These are phyloP conservation scores for Pterobdella sp. DNA, from an alignment of 2,888 invertebrate species.

Conservation along the genomic window DNA sequence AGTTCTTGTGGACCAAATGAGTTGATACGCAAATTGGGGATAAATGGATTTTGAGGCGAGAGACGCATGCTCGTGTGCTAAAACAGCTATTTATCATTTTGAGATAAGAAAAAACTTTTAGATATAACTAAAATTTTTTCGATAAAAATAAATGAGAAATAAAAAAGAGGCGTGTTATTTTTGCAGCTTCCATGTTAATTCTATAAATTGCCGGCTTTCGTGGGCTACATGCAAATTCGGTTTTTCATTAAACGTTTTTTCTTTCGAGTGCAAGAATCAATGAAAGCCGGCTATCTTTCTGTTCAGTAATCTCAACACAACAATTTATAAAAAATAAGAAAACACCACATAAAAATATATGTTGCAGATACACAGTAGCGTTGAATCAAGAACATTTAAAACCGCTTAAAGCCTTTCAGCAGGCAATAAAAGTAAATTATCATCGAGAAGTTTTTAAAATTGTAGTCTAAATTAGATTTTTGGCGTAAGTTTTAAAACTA, in stretches of 20 bases:
- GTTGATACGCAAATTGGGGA: neutral
- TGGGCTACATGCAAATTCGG: constrained; percentile 10
- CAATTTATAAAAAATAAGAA: neutral
- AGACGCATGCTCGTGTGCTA: neutral
- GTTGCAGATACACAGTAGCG: neutral
- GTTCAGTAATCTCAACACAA: neutral
- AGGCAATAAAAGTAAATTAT: neutral
- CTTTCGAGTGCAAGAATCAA: neutral
- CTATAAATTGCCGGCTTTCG: constrained; percentile 12
- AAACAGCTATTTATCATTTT: neutral
- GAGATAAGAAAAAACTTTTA: constrained; percentile 3
- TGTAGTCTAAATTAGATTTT: neutral
- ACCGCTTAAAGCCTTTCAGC: constrained; percentile 11
- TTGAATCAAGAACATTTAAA: constrained; percentile 5
- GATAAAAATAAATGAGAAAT: constrained; percentile 5
- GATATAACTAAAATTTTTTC: neutral
- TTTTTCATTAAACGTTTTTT: constrained; percentile 13
- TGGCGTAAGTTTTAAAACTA: no score
- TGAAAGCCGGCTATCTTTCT: neutral
- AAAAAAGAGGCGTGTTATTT: constrained; percentile 10
- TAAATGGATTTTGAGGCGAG: neutral
- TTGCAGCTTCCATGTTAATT: constrained; percentile 10
- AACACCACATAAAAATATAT: neutral
- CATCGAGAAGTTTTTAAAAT: neutral
- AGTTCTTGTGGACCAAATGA: neutral